phyloP scores from a whole-genome alignment of 2,113 vertebrate genomes.

The Pangasianodon hypophthalmus region DNA sequence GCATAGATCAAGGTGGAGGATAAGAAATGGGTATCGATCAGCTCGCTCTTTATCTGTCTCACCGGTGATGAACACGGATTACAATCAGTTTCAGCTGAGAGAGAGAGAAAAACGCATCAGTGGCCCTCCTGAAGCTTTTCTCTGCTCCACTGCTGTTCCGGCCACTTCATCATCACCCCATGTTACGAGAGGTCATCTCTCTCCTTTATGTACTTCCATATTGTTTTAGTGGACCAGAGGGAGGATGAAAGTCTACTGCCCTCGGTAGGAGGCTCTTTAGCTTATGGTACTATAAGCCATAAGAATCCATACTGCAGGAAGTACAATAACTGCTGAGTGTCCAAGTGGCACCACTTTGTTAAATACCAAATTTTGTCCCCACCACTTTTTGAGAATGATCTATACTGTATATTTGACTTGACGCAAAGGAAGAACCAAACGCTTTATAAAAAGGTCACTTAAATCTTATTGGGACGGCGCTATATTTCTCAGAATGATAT shows the following conservation, averaged over 20 bases:
- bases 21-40: constrained; percentile 79
- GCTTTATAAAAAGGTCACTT: neutral
- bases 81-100: constrained; percentile 62
- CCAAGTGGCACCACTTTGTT: neutral
- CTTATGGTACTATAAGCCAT: constrained; percentile 16
- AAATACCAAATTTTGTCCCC: constrained; percentile 4
- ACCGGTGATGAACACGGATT: constrained; percentile 68
- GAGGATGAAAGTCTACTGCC: neutral
- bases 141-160: neutral
- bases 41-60: constrained; percentile 70
- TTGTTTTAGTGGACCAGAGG: neutral
- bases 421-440: neutral
- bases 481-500: no score
- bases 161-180: constrained; percentile 5
- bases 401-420: neutral
- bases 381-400: neutral
- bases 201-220: constrained; percentile 25
- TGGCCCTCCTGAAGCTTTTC: constrained; percentile 56
- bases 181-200: constrained; percentile 34
- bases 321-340: neutral
- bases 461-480: neutral
- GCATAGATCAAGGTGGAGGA: constrained; percentile 74
- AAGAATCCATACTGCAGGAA: neutral
- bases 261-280: neutral
- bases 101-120: constrained; percentile 58